Conservation (phyloP, 2,888 invertebrate species). For the Rhabditoides inermis region DNA sequence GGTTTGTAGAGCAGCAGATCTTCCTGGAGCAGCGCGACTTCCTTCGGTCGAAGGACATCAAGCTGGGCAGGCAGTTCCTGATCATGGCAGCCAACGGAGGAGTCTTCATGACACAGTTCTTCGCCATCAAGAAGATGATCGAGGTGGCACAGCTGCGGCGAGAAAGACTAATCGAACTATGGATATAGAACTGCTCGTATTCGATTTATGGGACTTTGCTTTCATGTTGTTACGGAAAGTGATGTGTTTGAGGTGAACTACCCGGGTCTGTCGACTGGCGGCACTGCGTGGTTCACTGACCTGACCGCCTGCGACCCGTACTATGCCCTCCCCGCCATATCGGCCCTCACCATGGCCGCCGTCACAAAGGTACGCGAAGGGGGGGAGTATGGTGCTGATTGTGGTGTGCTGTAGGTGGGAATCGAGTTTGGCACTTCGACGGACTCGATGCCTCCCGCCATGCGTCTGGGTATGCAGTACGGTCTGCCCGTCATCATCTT, state of each 20-base stretch:
- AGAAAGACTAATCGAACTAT: no score
- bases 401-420: slow-evolving; percentile 19
- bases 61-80: slow-evolving; percentile 35
- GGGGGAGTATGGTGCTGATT: no score
- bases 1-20: slow-evolving; percentile 42
- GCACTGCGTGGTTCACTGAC: slow-evolving; percentile 84
- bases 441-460: slow-evolving; percentile 36
- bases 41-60: slow-evolving; percentile 34
- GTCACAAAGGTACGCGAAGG: slow-evolving; percentile 70
- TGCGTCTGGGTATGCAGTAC: slow-evolving; percentile 41
- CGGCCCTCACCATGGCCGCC: slow-evolving; percentile 71
- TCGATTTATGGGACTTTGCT: no score
- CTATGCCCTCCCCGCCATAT: slow-evolving; percentile 75
- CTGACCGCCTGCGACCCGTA: slow-evolving; percentile 81
- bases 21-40: slow-evolving; percentile 45
- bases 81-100: slow-evolving; percentile 62
- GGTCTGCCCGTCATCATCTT: slow-evolving; percentile 43
- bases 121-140: slow-evolving; percentile 78
- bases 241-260: slow-evolving; percentile 62
- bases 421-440: slow-evolving; percentile 39
- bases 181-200: no score
- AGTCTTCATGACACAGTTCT: slow-evolving; percentile 82
- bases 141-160: slow-evolving; percentile 57
- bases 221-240: no score
- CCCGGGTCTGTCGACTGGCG: slow-evolving; percentile 78